Conservation (phyloP, 37 sponge, comb jelly and placozoan species). For the Ephydatia muelleri region DNA sequence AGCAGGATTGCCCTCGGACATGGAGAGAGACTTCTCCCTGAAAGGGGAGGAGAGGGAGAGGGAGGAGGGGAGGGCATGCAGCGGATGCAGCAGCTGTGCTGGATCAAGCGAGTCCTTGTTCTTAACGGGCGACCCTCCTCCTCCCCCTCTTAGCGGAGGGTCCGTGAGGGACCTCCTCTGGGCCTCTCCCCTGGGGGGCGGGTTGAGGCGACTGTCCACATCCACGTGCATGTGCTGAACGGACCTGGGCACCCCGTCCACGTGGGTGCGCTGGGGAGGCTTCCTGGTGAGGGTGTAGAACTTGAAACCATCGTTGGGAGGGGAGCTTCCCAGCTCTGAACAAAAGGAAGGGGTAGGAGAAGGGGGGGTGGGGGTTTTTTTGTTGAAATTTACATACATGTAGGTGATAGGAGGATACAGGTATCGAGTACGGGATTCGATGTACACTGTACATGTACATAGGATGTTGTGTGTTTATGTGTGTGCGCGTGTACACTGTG, state of each 20-base stretch:
- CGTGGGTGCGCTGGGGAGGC: not conserved
- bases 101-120: not conserved
- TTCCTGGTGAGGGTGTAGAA: constrained; percentile 53
- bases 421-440: too few species aligned
- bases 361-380: not conserved
- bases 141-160: not conserved
- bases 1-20: not conserved
- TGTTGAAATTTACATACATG: too few species aligned
- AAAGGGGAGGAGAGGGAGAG: not conserved
- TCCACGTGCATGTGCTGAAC: constrained; percentile 22
- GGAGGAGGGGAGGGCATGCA: too few species aligned
- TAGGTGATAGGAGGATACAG: too few species aligned
- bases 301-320: constrained; percentile 6
- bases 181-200: not conserved
- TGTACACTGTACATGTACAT: not conserved
- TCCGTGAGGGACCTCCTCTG: not conserved
- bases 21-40: constrained; percentile 8
- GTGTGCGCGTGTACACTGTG: not conserved
- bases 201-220: constrained; percentile 29
- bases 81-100: too few species aligned
- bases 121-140: not conserved
- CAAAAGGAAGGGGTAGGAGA: not conserved
- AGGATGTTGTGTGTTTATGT: not conserved
- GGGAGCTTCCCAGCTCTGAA: not conserved
- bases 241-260: not conserved